These are phyloP conservation scores for Aphelinus atriplicis DNA, from an alignment of 1,140 invertebrate species.

Conservation along the genomic window DNA sequence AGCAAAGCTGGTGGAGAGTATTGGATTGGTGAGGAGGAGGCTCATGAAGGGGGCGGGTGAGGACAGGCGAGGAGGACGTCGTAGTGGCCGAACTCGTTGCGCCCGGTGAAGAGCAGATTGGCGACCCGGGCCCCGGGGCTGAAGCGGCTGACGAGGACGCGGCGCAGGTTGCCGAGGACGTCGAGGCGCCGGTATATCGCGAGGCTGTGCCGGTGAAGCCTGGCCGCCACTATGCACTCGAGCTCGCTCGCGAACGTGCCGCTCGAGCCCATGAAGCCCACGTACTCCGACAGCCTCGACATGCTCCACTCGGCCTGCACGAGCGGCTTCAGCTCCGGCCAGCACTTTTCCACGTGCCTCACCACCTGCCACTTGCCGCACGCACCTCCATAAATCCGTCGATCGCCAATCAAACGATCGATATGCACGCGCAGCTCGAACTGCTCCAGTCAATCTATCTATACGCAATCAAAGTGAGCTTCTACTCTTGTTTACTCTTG, in stretches of 20 bases:
- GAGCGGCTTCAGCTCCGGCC: slow-evolving; percentile 54
- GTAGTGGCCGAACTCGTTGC: slow-evolving; percentile 56
- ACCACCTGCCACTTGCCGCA: slow-evolving; percentile 47
- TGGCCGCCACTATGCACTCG: slow-evolving; percentile 56
- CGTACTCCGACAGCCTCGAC: slow-evolving; percentile 47
- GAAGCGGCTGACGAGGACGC: slow-evolving; percentile 51
- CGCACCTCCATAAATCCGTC: no score
- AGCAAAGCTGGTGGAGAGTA: no score
- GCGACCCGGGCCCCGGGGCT: slow-evolving; percentile 45
- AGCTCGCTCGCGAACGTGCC: slow-evolving; percentile 57
- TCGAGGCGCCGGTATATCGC: slow-evolving; percentile 55
- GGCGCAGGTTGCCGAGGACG: slow-evolving; percentile 44
- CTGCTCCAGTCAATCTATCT: no score
- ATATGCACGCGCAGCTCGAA: no score
- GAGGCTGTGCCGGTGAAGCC: slow-evolving; percentile 53
- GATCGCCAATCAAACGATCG: no score
- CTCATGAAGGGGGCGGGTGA: no score
- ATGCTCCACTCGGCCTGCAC: slow-evolving; percentile 59
- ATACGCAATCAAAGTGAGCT: no score
- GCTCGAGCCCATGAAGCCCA: slow-evolving; percentile 52
- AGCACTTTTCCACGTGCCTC: slow-evolving; percentile 51
- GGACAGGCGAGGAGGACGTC: slow-evolving; percentile 48
- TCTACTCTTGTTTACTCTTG: no score
- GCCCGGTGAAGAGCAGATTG: slow-evolving; percentile 54
- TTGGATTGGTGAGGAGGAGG: no score